Evolutionary conservation across 2,113 vertebrate genomes (phyloP), one percentile per base, ranked within the genome.

Genomic region (Podarcis muralis): DNA sequence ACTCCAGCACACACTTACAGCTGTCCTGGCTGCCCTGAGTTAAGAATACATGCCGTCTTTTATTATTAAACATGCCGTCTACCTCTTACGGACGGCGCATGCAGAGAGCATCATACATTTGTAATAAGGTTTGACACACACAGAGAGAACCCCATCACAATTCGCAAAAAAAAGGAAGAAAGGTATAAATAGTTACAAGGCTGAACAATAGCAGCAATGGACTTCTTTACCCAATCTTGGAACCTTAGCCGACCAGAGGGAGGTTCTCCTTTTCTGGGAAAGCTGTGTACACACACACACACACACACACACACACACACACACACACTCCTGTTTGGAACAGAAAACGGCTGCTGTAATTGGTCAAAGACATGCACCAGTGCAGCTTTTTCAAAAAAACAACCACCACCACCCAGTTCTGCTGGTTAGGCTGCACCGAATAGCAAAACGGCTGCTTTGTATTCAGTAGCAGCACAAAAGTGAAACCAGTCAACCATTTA

Each of bases 41-140:
- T 8, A 62, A 32, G 8, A n/a, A 93, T 90, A 90, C 86, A 85
- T 92, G 88, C 92, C 43, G 18, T 81, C 83, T 88, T 68, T 81
- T 76, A 90, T 92, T 87, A 93, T 86, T 76, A 92, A 92, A 90
- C 86, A 78, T 9, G 86, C 84, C 90, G 30, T 32, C 57, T 76
- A 9, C 75, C 53, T 91, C 22, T 66, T 35, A 86, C 84, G 87
- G 87, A 82, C 80, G 90, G 76, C 78, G 62, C 84, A 78, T 81
- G 80, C 85, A 92, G 92, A 92, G 89, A 86, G 53, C 84, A 88
- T 92, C 89, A 91, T 89, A 90, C 94, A 93, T 93, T 84, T 91
- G 84, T 93, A 94, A 91, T 90, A 90, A 92, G 59, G 35, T 83
- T 40, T 30, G n/a, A 53, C 48, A 53, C 48, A 2, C 48, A 53